Conservation (phyloP, 1,140 invertebrate species). For the Carposina sasakii region DNA sequence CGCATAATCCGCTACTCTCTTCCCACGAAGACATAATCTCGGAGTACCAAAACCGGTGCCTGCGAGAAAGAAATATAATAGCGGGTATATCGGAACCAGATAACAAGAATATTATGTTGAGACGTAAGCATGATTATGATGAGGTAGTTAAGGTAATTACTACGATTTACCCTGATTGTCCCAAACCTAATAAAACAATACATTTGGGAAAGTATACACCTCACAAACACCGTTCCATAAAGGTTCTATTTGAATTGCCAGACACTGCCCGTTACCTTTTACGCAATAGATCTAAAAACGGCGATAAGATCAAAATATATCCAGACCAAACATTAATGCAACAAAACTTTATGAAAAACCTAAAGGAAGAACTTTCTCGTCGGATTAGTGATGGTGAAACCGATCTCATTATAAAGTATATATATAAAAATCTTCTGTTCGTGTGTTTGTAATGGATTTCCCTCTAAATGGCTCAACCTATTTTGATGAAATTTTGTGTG, state of each 20-base stretch:
- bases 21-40: too few relatives aligned
- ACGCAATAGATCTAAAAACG: neutral
- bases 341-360: neutral
- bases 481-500: too few relatives aligned
- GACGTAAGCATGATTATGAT: neutral
- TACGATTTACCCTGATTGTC: neutral
- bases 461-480: too few relatives aligned
- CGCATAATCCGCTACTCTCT: too few relatives aligned
- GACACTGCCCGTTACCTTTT: neutral
- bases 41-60: too few relatives aligned
- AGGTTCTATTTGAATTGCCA: neutral
- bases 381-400: neutral
- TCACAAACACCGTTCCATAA: neutral
- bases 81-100: too few relatives aligned
- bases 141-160: constrained; percentile 1
- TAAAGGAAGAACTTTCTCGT: neutral
- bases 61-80: too few relatives aligned
- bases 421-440: too few relatives aligned
- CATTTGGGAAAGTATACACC: neutral
- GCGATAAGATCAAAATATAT: neutral
- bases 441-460: too few relatives aligned
- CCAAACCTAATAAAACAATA: neutral
- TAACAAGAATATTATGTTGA: too few relatives aligned
- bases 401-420: constrained; percentile 1
- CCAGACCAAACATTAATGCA: neutral